Evolutionary conservation across 2,888 invertebrate species (phyloP).

Genomic region (Cactoblastis cactorum): DNA sequence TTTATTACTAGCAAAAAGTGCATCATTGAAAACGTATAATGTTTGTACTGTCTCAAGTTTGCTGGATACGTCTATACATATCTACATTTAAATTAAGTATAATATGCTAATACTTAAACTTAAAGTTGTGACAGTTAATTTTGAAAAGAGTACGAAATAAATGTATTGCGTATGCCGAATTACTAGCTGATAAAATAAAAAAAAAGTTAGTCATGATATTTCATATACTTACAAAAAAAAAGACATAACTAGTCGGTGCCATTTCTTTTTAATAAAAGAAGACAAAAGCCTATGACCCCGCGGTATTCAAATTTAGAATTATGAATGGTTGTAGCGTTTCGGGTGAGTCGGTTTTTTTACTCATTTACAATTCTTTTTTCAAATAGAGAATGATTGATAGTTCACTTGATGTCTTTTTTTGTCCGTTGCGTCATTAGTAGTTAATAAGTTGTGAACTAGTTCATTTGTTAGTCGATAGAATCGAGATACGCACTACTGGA

Average conservation of each 20-base stretch:
- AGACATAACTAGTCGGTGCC: background rate
- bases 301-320: constrained; percentile 67
- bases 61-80: too few relatives aligned
- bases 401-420: constrained; percentile 69
- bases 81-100: too few relatives aligned
- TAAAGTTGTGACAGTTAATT: too few relatives aligned
- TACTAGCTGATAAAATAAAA: background rate
- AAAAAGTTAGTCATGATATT: too few relatives aligned
- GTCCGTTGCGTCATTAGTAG: constrained; percentile 66
- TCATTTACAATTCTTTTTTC: constrained; percentile 41
- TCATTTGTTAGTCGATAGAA: constrained; percentile 53
- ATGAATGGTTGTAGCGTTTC: constrained; percentile 46
- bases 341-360: constrained; percentile 30
- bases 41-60: too few relatives aligned
- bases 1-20: background rate
- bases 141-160: too few relatives aligned
- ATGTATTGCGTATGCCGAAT: too few relatives aligned
- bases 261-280: constrained; percentile 24
- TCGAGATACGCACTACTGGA: constrained; percentile 32
- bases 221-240: background rate
- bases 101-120: too few relatives aligned
- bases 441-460: constrained; percentile 72
- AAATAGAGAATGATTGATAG: constrained; percentile 73
- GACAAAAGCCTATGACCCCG: constrained; percentile 48
- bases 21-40: too few relatives aligned